Percentiles rank a stretch among this genome's conserved stretches.
These are phyloP conservation scores for Lomographa bimaculata DNA, from an alignment of 2,888 invertebrate genomes.

Conservation along the genomic window DNA sequence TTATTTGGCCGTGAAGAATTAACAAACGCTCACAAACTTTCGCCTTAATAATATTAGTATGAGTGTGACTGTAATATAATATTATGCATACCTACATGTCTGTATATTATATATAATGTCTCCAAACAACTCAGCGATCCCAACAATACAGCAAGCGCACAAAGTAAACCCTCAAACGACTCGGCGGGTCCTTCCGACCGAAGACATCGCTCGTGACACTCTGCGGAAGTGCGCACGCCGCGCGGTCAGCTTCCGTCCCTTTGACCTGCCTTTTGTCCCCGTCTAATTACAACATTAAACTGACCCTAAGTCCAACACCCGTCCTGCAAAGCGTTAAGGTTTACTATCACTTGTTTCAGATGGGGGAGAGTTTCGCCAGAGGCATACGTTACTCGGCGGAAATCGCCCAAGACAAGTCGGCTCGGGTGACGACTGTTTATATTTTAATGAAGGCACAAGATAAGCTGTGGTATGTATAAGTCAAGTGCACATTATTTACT, in stretches of 20 bases:
- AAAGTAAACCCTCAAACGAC: conserved; percentile 45
- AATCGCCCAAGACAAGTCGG: conserved; percentile 60
- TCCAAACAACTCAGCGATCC: conserved; percentile 28
- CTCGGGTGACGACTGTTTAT: conserved; percentile 43
- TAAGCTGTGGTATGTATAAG: conserved; percentile 27
- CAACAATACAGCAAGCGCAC: conserved; percentile 35
- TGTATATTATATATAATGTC: conserved; percentile 6
- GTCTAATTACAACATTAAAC: conserved; percentile 65
- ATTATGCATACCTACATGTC: too few relatives aligned
- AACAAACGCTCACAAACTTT: too few relatives aligned
- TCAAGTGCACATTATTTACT: conserved; percentile 15
- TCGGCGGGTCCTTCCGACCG: conserved; percentile 52
- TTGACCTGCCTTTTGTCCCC: conserved; percentile 68
- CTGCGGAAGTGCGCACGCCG: conserved; percentile 64
- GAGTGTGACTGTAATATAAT: too few relatives aligned
- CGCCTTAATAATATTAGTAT: too few relatives aligned
- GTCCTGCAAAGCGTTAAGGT: conserved; percentile 38
- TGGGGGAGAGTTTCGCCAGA: conserved; percentile 34
- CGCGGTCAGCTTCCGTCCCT: conserved; percentile 77
- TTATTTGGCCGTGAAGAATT: too few relatives aligned
- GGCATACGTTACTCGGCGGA: conserved; percentile 57
- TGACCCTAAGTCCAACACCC: conserved; percentile 23
- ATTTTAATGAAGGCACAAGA: conserved; percentile 35
- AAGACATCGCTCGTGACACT: conserved; percentile 61
- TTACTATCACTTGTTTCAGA: conserved; percentile 42